Base-by-base conservation (phyloP, 1,140 invertebrate genomes). In the Lucilia cuprina region DNA sequence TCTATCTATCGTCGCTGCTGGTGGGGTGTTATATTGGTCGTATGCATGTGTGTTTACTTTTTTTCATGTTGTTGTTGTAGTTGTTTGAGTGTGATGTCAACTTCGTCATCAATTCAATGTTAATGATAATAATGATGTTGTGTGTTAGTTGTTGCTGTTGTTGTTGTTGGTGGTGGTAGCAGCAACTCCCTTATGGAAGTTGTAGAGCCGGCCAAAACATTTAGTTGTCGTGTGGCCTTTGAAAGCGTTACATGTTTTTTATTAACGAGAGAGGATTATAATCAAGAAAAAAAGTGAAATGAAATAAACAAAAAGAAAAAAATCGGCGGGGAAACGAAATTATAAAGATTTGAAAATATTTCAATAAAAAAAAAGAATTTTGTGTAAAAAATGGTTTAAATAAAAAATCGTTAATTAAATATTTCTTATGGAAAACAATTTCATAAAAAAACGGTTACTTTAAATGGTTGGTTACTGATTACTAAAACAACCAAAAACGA, bases 161-260 rank as follows among this genome's bases (percentile, higher is more conserved):
- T 35, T 78, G 35, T 78, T 78, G 77, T 49, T 80, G 77, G 41
- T 49, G 49, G n/a, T 41, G 10, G 41, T 35, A 4, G 19, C 14
- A 80, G 5, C 75, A 80, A 80, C 77, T 80, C 77, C 77, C 13
- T n/a, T 49, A 80, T 80, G 77, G 77, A 80, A 80, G 77, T 80
- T 80, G 77, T 25, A 80, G 49, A 49, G 41, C n/a, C n/a, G 41
- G 41, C 77, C 25, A 12, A n/a, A 77, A 9, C 13, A 49, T 49
- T 80, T 25, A 80, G 77, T 80, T 80, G 77, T 80, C 77, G 77
- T 80, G 41, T 80, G 77, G 77, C 21, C 77, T 49, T 80, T 80
- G 41, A 80, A 49, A 47, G 77, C 41, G 41, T 50, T 21, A 19
- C n/a, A 49, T 80, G 77, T 80, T 70, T 21, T 7, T 30, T 30